phyloP scores from a whole-genome alignment of 1,140 invertebrate species.

The Cherax destructor region DNA sequence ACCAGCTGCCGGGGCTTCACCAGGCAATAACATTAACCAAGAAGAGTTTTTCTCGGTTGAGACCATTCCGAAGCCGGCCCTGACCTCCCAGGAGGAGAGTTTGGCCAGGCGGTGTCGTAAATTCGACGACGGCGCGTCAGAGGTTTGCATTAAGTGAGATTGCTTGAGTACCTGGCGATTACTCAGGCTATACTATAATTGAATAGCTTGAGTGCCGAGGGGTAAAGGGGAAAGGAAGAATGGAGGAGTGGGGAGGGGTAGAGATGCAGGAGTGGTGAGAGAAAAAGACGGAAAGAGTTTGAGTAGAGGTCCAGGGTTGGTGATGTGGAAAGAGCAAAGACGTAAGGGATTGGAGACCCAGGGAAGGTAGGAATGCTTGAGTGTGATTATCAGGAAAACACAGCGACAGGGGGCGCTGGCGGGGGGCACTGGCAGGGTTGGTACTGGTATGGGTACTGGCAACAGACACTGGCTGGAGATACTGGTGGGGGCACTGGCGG shows the following conservation, averaged over 20 bases:
- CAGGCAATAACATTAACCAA: conserved; percentile 68
- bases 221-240: background rate
- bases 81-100: conserved; percentile 57
- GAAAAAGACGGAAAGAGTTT: background rate
- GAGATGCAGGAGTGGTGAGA: background rate
- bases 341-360: background rate
- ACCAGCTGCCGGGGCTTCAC: conserved; percentile 34
- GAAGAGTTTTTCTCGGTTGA: conserved; percentile 60
- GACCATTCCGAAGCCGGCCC: conserved; percentile 55
- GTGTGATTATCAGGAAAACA: conserved; percentile 1
- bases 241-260: background rate
- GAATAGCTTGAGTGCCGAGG: conserved; percentile 58
- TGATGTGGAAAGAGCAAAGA: background rate
- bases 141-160: conserved; percentile 69
- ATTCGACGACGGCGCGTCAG: conserved; percentile 60
- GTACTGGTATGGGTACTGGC: too few species aligned
- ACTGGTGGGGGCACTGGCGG: too few species aligned
- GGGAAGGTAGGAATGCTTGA: background rate
- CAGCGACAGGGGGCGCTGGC: background rate
- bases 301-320: background rate
- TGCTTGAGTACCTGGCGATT: conserved; percentile 68
- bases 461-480: too few species aligned
- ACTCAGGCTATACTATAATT: conserved; percentile 62
- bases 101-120: conserved; percentile 57
- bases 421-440: background rate